Conservation (phyloP, 37 sponge, comb jelly and placozoan genomes). For the Dysidea cf. avara region DNA sequence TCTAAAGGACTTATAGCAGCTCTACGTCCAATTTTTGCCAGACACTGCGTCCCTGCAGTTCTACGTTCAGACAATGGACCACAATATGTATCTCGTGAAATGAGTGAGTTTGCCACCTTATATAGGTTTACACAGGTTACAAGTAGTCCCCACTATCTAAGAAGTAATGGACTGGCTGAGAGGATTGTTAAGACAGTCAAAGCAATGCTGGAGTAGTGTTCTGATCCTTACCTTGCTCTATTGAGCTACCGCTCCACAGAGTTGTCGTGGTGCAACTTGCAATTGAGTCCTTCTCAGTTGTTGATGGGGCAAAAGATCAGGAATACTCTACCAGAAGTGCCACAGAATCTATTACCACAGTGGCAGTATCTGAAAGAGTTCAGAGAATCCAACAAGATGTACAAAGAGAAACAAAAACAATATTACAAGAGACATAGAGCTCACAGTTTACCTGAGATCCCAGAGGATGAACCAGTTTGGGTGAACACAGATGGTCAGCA, state of each 20-base stretch:
- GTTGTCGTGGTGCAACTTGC: neutral
- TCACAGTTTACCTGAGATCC: too few relatives aligned
- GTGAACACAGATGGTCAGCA: too few relatives aligned
- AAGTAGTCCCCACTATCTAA: neutral
- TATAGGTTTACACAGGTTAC: neutral
- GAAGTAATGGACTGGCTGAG: neutral
- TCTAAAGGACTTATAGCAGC: neutral
- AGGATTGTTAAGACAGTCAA: neutral
- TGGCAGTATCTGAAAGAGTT: too few relatives aligned
- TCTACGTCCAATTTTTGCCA: neutral
- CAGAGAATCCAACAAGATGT: too few relatives aligned
- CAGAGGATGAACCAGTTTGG: too few relatives aligned
- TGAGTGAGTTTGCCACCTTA: neutral
- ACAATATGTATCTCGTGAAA: neutral
- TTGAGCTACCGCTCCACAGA: neutral
- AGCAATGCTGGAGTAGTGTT: neutral
- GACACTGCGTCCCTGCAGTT: neutral
- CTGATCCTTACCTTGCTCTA: conserved; percentile 1
- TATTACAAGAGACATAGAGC: too few relatives aligned
- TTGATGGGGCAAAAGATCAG: too few relatives aligned
- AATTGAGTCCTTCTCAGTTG: too few relatives aligned
- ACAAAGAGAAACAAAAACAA: too few relatives aligned
- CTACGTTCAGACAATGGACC: neutral
- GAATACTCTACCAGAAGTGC: too few relatives aligned
- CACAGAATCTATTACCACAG: too few relatives aligned